Conservation (phyloP, 2,113 vertebrate species). For the Oostethus manadensis region DNA sequence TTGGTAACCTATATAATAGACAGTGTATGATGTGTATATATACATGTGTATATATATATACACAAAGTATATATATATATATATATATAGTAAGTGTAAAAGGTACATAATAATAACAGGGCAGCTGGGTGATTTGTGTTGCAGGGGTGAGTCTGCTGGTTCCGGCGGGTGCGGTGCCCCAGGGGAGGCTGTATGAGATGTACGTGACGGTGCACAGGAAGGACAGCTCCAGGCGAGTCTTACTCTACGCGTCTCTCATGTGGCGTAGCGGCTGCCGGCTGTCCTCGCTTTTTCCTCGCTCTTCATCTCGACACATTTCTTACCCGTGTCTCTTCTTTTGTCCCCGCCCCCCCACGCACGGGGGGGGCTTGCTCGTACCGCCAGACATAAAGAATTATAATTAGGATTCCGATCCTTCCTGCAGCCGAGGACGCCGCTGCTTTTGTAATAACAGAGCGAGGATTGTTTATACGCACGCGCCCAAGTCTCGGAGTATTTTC, state of each 20-base stretch:
- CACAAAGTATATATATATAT: too few species aligned
- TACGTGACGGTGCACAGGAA: constrained; percentile 97
- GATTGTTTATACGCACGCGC: too few species aligned
- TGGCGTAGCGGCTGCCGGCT: constrained; percentile 1
- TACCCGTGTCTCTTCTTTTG: constrained; percentile 8
- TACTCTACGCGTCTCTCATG: constrained; percentile 14
- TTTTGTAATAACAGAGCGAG: too few species aligned
- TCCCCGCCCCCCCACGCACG: too few species aligned
- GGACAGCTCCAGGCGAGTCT: constrained; percentile 89
- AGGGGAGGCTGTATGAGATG: constrained; percentile 96
- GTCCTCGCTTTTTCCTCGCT: constrained; percentile 14
- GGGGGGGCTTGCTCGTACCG: background rate
- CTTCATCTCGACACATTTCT: constrained; percentile 11
- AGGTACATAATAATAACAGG: background rate
- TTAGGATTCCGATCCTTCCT: too few species aligned
- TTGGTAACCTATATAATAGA: too few species aligned
- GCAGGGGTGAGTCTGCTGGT: constrained; percentile 96
- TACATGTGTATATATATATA: too few species aligned
- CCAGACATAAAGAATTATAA: too few species aligned
- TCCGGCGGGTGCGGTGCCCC: constrained; percentile 91
- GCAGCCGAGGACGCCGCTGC: too few species aligned
- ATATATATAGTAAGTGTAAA: too few species aligned
- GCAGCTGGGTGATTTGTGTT: background rate
- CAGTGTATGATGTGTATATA: too few species aligned
- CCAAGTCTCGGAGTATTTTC: too few species aligned